These are phyloP conservation scores for Ceryle rudis DNA, from an alignment of 2,797 vertebrate species.

Conservation along the genomic window DNA sequence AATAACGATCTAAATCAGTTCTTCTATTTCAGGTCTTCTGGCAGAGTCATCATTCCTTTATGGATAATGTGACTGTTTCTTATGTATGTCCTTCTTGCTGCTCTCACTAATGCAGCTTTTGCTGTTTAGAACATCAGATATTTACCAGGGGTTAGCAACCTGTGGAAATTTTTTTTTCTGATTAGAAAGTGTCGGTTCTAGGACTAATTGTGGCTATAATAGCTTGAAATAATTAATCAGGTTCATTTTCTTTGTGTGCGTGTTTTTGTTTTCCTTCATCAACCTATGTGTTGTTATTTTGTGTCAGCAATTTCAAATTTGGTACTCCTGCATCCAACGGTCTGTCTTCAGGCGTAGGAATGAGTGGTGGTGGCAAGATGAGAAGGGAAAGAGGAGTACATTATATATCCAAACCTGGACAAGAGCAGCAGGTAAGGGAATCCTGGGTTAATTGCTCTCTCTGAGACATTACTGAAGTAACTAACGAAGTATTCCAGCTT, in stretches of 20 bases:
- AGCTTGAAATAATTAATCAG: neutral
- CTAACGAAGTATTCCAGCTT: neutral
- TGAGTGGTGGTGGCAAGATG: constrained; percentile 89
- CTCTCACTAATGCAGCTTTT: neutral
- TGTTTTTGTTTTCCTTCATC: neutral
- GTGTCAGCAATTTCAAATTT: constrained; percentile 79
- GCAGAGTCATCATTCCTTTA: constrained; percentile 37
- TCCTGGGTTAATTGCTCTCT: neutral
- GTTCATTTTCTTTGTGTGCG: neutral
- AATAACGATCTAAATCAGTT: neutral
- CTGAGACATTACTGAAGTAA: neutral
- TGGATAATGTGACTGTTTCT: constrained; percentile 5
- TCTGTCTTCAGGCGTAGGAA: constrained; percentile 76
- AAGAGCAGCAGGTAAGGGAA: constrained; percentile 79
- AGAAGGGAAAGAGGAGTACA: constrained; percentile 85
- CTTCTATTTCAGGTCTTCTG: constrained; percentile 33
- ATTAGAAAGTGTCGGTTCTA: neutral
- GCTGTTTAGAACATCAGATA: neutral
- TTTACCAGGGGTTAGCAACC: neutral
- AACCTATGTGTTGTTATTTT: neutral
- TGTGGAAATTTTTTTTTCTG: neutral
- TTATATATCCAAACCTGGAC: constrained; percentile 80
- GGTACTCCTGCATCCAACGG: constrained; percentile 87
- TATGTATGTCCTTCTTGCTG: neutral
- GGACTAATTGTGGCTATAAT: neutral